Percentiles rank a stretch among this genome's conserved stretches.
These are phyloP conservation scores for Parnassius glacialis DNA, from an alignment of 2,888 invertebrate genomes.

Conservation along the genomic window DNA sequence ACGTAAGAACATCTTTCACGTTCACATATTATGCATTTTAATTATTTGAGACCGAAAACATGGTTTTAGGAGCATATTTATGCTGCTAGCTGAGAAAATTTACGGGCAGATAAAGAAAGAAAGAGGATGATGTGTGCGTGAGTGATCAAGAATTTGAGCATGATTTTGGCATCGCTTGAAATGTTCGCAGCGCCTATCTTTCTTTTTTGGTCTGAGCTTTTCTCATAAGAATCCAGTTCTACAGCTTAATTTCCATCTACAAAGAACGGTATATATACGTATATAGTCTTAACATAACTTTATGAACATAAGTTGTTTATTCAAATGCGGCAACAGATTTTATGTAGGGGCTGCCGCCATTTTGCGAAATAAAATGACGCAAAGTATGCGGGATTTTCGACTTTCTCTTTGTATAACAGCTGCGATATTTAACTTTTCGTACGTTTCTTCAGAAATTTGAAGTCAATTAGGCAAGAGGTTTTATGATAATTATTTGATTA, in stretches of 20 bases:
- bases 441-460: neutral
- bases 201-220: too few species aligned
- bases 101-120: too few species aligned
- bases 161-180: too few species aligned
- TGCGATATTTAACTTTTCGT: neutral
- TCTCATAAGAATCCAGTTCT: neutral
- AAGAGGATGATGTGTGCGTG: too few species aligned
- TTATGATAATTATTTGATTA: too few species aligned
- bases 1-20: too few species aligned
- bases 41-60: too few species aligned
- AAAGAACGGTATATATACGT: neutral
- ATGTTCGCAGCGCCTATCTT: too few species aligned
- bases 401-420: neutral
- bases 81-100: too few species aligned
- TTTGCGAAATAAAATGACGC: slow-evolving; percentile 7
- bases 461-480: neutral
- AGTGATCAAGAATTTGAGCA: too few species aligned
- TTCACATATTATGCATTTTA: too few species aligned
- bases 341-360: slow-evolving; percentile 9
- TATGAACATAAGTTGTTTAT: slow-evolving; percentile 15
- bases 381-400: slow-evolving; percentile 5
- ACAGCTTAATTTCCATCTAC: neutral
- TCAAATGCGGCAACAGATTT: slow-evolving; percentile 21
- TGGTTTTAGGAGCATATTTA: too few species aligned
- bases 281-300: slow-evolving; percentile 5